Base-by-base conservation (phyloP, 1,140 invertebrate species). In the Drosophila pandora region DNA sequence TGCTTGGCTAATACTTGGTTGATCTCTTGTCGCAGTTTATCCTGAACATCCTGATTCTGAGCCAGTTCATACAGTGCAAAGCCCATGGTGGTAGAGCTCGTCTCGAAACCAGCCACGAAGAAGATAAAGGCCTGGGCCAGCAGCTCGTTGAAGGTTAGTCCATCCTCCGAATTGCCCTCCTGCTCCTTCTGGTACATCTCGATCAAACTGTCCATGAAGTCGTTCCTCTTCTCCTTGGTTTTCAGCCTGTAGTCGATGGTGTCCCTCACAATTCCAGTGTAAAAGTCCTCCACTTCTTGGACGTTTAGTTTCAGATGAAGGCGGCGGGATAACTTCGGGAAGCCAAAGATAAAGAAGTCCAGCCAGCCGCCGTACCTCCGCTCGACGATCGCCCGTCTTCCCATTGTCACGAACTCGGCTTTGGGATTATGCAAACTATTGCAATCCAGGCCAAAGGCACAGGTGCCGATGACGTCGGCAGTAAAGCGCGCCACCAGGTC, bases 61-160 rank as follows among this genome's bases (percentile, higher is more conserved):
- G 95, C 95, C 21, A 97, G 83, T 57, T 94, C 92, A 70, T 94
- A 95, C 0, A 93, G 79, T 0, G 93, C 90, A 30, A 94, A 94
- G 22, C 93, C 93, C 50, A 96, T 92, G 0, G 94, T 91, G 0
- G 93, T 94, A 0, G 95, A 94, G 0, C 94, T 94, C 0, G 95
- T 96, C 61, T 96, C 95, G 65, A 94, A 96, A 0, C 95, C 95
- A 12, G 94, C 95, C 1, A 95, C 76, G 68, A 95, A 93, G 80
- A 95, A 95, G 0, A 94, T 76, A 57, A 95, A 92, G 0, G 93
- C 92, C 53, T 95, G 94, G 0, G 93, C 93, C 1, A 93, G 90
- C 5, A 94, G 65, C 10, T 92, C 72, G 5, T 83, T 62, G 17
- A 80, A 90, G 12, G 45, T 34, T 0, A 78, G 10, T 8, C 82